Evolutionary conservation across 1,140 invertebrate species (phyloP), one percentile per base, ranked within the genome.

Genomic region (Mercenaria mercenaria): DNA sequence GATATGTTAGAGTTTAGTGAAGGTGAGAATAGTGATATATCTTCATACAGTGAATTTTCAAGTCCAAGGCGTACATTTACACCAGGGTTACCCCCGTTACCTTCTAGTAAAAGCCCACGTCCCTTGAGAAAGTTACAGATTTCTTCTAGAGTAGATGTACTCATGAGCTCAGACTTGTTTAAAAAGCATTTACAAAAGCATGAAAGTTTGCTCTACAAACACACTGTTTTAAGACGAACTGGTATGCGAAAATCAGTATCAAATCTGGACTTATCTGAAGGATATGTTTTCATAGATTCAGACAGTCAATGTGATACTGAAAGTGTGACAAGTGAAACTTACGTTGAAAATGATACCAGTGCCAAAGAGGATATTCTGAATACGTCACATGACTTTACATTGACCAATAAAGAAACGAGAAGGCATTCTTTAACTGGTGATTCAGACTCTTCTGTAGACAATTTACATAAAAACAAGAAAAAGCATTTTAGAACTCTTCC

Each of bases 141-240:
- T 50, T 88, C 86, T 8, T 79, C 86, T 37, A 80, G 86, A 39
- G 86, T 88, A 13, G 86, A 88, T 88, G 43, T 88, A 10, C 59
- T 88, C 23, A 80, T 88, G 77, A 88, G 86, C n/a, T 80, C 86
- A n/a, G 61, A 88, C 13, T 41, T 88, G 43, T 88, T 88, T 79
- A 80, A 50, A 56, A 88, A 88, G 47, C 86, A 88, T 88, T 64
- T 88, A 47, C 76, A 81, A 18, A 88, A 88, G 52, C 86, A 88
- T 56, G 86, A 79, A 37, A 41, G 37, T 52, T 56, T 88, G 32
- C 56, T 88, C 11, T 23, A 77, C 13, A 80, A 67, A 43, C 86
- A 88, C 37, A 88, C 86, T 1, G 79, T 39, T 41, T 72, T 61
- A 8, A 64, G 77, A 34, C 39, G 59, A 26, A 47, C 52, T n/a